A percentile compares a stretch with the other conserved stretches of the same genome.
Evolutionary conservation across 1,140 invertebrate species (phyloP).

Genomic region (Aphaenogaster floridana): DNA sequence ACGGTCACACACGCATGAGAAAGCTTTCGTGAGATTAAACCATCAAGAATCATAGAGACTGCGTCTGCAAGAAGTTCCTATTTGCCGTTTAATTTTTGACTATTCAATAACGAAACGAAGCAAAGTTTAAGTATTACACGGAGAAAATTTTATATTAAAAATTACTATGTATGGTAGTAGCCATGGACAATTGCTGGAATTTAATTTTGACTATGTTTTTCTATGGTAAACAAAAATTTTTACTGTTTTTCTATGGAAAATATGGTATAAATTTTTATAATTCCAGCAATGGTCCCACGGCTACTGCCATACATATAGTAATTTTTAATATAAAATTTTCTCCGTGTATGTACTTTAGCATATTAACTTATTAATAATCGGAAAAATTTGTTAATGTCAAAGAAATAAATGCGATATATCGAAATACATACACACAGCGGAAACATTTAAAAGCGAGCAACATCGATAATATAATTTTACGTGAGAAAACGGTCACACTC

Average conservation of each 20-base stretch:
- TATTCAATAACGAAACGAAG: neutral
- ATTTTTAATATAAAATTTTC: no score
- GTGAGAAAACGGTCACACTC: neutral
- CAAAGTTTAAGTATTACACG: neutral
- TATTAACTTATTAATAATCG: neutral
- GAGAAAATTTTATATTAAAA: no score
- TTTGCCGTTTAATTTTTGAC: constrained; percentile 1
- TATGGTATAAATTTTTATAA: no score
- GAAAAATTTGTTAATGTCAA: constrained; percentile 9
- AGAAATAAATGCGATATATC: constrained; percentile 8
- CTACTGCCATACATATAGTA: no score
- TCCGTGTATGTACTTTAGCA: neutral
- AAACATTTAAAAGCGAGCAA: neutral
- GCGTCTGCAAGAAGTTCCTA: neutral
- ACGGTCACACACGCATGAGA: constrained; percentile 5
- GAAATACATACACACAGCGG: neutral
- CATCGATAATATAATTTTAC: constrained; percentile 48
- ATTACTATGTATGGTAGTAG: no score
- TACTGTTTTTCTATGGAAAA: no score
- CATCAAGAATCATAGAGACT: neutral
- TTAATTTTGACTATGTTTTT: no score
- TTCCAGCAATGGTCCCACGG: no score
- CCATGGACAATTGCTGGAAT: no score
- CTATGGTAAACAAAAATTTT: no score
- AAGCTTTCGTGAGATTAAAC: constrained; percentile 32